Evolutionary conservation across 1,140 invertebrate species (phyloP).

Genomic region (Ceratosolen solmsi): DNA sequence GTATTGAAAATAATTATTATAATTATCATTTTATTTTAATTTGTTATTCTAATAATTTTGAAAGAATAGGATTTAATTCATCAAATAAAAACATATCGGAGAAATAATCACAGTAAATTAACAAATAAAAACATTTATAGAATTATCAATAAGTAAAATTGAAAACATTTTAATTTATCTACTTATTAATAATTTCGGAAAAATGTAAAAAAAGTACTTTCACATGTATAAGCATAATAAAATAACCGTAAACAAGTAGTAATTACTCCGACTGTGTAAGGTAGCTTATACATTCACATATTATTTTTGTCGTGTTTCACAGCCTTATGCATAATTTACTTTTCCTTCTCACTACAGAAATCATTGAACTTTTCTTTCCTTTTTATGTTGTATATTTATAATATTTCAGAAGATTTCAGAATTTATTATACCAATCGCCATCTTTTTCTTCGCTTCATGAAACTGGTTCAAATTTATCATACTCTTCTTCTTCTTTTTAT

Average conservation of each 20-base stretch:
- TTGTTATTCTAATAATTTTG: not conserved
- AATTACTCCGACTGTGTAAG: not conserved
- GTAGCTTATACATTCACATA: not conserved
- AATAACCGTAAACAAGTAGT: slow-evolving; percentile 10
- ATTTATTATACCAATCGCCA: slow-evolving; percentile 1
- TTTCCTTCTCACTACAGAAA: slow-evolving; percentile 16
- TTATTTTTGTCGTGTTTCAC: slow-evolving; percentile 1
- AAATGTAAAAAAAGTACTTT: not conserved
- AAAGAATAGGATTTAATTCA: not conserved
- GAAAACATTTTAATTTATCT: slow-evolving; percentile 1
- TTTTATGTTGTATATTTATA: slow-evolving; percentile 8
- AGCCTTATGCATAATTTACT: slow-evolving; percentile 5
- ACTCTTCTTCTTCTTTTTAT: not conserved
- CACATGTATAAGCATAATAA: slow-evolving; percentile 1
- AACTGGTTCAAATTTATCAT: slow-evolving; percentile 13
- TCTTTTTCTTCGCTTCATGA: not conserved
- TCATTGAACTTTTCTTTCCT: slow-evolving; percentile 12
- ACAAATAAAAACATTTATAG: not conserved
- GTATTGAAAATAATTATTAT: too few species aligned
- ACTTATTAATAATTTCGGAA: not conserved
- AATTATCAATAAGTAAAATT: too few species aligned
- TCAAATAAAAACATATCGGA: not conserved
- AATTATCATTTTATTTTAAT: too few species aligned
- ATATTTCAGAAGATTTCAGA: slow-evolving; percentile 14
- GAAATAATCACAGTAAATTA: not conserved